Conservation (phyloP, 2,113 vertebrate genomes). For the Choloepus hoffmanni region DNA sequence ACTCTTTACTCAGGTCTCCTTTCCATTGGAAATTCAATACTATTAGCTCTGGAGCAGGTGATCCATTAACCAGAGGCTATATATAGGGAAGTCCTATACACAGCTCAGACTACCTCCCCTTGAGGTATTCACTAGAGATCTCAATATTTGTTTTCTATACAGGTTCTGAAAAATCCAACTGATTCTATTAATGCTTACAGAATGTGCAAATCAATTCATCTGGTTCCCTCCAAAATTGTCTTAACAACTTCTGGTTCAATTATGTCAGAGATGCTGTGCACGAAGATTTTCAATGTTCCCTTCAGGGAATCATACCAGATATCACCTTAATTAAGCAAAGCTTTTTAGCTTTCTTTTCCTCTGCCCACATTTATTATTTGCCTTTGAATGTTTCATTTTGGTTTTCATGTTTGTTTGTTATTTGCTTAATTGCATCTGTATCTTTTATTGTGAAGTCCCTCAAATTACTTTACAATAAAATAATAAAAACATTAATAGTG, state of each 20-base stretch:
- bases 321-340: background rate
- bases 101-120: background rate
- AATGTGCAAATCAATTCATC: background rate
- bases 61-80: background rate
- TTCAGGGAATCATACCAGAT: background rate
- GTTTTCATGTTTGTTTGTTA: background rate
- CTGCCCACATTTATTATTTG: background rate
- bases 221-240: background rate
- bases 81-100: background rate
- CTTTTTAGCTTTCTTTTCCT: background rate
- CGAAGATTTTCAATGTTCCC: background rate
- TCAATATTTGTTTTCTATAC: background rate
- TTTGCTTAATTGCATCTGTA: background rate
- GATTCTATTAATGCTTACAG: background rate
- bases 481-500: background rate
- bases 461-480: slow-evolving; percentile 16
- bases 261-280: background rate
- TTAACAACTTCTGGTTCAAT: background rate
- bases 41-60: background rate
- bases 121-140: background rate
- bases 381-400: background rate
- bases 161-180: background rate
- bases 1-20: background rate
- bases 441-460: background rate
- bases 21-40: background rate